Evolutionary conservation across 2,888 invertebrate genomes (phyloP).

Genomic region (Dione vanillae): DNA sequence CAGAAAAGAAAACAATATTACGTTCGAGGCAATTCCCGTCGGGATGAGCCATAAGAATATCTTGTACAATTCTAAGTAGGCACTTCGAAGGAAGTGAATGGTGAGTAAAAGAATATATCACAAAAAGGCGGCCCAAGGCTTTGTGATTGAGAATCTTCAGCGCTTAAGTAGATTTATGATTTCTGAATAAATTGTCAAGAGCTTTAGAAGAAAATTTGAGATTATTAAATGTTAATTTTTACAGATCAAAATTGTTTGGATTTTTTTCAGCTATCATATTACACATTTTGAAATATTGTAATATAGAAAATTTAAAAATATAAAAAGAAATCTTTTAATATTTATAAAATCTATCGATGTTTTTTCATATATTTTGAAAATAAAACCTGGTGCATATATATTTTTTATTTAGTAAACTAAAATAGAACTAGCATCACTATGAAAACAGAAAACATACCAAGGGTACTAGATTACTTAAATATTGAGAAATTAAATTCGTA

Average conservation of each 20-base stretch:
- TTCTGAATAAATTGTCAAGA: conserved; percentile 41
- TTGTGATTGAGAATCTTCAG: conserved; percentile 42
- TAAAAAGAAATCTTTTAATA: no score
- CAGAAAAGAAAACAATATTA: conserved; percentile 46
- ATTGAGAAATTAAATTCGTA: no score
- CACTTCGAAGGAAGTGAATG: conserved; percentile 43
- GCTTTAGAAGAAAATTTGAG: conserved; percentile 30
- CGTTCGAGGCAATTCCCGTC: conserved; percentile 43
- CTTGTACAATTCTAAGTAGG: conserved; percentile 46
- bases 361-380: no score
- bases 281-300: neutral
- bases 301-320: neutral
- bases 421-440: no score
- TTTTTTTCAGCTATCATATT: neutral
- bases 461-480: no score
- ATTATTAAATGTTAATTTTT: conserved; percentile 34
- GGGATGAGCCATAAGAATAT: conserved; percentile 45
- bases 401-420: no score
- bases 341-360: no score
- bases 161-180: conserved; percentile 44
- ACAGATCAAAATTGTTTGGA: neutral
- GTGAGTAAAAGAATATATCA: conserved; percentile 46
- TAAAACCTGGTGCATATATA: no score
- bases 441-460: no score
- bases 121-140: conserved; percentile 44